These are phyloP conservation scores for Whitmania pigra DNA, from an alignment of 1,140 invertebrate genomes.

Conservation along the genomic window DNA sequence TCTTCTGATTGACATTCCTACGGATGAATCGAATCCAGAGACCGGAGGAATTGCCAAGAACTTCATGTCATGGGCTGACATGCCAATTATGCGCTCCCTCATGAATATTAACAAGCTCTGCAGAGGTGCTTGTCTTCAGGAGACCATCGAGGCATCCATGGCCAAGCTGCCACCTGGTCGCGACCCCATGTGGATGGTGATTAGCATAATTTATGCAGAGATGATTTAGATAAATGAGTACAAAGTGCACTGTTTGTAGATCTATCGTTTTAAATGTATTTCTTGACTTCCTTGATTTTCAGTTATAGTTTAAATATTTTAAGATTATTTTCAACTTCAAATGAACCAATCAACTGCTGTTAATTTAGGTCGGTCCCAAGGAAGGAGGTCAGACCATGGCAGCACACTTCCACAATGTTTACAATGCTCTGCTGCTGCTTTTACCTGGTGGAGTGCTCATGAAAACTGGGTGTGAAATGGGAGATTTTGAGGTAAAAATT, in stretches of 20 bases:
- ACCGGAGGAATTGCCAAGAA: conserved; percentile 6
- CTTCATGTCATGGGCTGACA: conserved; percentile 19
- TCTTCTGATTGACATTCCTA: conserved; percentile 4
- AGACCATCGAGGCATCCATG: conserved; percentile 21
- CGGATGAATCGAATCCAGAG: conserved; percentile 10
- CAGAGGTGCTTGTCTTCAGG: conserved; percentile 20
- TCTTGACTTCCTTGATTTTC: neutral
- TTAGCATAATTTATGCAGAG: neutral
- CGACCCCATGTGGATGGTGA: conserved; percentile 24
- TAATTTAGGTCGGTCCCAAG: no score
- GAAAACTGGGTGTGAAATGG: neutral
- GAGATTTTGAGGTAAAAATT: no score
- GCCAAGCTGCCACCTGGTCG: conserved; percentile 17
- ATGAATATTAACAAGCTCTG: conserved; percentile 20
- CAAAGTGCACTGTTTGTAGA: neutral
- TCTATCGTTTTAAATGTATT: neutral
- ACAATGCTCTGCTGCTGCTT: neutral
- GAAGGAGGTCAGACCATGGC: no score
- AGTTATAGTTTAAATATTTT: neutral
- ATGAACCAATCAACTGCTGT: neutral
- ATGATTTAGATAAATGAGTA: neutral
- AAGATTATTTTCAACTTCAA: neutral
- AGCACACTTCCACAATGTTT: neutral
- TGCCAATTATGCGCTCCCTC: conserved; percentile 12
- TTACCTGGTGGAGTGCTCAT: neutral